Base-by-base conservation (phyloP, 2,888 invertebrate species). In the Auanema freiburgensis region DNA sequence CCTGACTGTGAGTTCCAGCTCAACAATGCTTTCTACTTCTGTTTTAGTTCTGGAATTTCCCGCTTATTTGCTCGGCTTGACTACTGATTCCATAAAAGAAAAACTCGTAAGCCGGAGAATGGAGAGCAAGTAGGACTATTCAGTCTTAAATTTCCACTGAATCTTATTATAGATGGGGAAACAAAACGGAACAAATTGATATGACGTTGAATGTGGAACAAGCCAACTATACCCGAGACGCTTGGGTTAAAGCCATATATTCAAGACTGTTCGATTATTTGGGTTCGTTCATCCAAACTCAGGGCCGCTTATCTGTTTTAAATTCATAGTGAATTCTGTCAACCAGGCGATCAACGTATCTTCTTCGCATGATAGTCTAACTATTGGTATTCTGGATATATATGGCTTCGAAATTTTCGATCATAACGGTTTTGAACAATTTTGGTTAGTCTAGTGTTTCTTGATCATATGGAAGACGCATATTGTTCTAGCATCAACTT, bases 341-440 rank as follows among this genome's bases (percentile, higher is more conserved):
- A 90, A 90, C 83, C 83, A 85, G 55, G 89, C 89, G 1, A 88
- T 90, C 88, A 86, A 86, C 65, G 66, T 79, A 33, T 43, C 60
- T 0, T 40, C 63, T 3, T 44, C 51, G 1, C 59, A 56, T 14
- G 58, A 64, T 25, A 43, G 53, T 14, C 64, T 82, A 25, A 88
- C 88, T 67, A 85, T 89, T 33, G 89, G 89, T 53, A 89, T 90
- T 77, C 83, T 90, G 66, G 90, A 90, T 78, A 90, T 90, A 76
- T 90, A 90, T 77, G 90, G 90, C 1, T 90, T 90, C 81, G 90
- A 90, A 83, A 89, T 90, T 65, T 89, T 90, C 79, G 87, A 88
- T 51, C 87, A 86, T 77, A 90, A 90, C 80, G 89, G 89, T 21
- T 90, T 90, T 84, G 89, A 90, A 77, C 89, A 90, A 82, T 89